Evolutionary conservation across 2,113 vertebrate species (phyloP).

Genomic region (Cynoglossus semilaevis): DNA sequence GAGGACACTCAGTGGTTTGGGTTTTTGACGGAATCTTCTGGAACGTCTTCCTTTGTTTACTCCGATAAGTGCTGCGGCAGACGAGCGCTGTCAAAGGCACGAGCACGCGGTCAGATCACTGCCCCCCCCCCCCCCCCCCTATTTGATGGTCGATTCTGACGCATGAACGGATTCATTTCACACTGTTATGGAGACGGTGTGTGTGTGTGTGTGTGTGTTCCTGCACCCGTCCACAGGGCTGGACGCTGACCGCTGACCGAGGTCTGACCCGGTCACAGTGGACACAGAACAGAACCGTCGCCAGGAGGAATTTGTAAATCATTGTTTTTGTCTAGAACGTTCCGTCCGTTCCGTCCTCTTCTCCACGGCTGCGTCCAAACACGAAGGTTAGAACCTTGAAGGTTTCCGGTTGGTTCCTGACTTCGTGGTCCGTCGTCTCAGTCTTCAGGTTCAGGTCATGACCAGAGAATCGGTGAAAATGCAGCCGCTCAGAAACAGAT

Average conservation of each 20-base stretch:
- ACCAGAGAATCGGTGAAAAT: conserved; percentile 54
- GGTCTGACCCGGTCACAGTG: conserved; percentile 64
- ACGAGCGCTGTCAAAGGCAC: conserved; percentile 71
- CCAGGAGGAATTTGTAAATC: conserved; percentile 62
- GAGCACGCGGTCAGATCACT: conserved; percentile 70
- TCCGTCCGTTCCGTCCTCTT: no score
- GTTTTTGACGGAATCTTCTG: conserved; percentile 45
- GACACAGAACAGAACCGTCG: conserved; percentile 70
- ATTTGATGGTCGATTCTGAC: conserved; percentile 76
- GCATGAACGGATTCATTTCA: conserved; percentile 66
- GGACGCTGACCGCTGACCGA: conserved; percentile 36
- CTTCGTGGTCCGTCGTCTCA: no score
- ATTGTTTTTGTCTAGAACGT: conserved; percentile 64
- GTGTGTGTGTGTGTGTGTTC: conserved; percentile 8
- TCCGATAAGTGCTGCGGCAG: conserved; percentile 65
- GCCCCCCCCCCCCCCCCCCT: conserved; percentile 74
- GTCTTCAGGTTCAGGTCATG: conserved; percentile 6
- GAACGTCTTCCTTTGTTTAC: conserved; percentile 50
- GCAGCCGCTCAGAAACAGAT: conserved; percentile 77
- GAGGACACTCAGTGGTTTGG: no score
- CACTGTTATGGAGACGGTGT: conserved; percentile 68
- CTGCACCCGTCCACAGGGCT: no score
- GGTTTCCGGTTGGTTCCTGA: no score
- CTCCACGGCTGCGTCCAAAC: no score
- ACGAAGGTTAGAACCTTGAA: no score